phyloP scores from a whole-genome alignment of 2,113 vertebrate genomes.

The Chrysochloris asiatica region DNA sequence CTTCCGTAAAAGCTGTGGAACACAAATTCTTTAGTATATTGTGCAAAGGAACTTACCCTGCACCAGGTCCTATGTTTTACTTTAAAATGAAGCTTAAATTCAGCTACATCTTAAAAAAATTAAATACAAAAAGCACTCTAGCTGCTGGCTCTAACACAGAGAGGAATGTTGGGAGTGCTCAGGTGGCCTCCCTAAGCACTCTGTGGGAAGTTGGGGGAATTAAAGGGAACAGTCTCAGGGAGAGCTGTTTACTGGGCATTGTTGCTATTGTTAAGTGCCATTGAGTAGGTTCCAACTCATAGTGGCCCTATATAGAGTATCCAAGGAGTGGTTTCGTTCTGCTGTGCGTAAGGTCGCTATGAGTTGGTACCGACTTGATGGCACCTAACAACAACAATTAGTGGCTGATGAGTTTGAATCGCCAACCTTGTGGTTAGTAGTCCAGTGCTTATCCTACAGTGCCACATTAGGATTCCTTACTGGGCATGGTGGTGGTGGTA shows the following conservation, averaged over 20 bases:
- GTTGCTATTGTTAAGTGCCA: too few species aligned
- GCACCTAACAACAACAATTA: too few species aligned
- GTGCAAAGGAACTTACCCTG: not conserved
- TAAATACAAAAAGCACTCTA: not conserved
- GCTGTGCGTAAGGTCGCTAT: too few species aligned
- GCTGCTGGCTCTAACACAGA: not conserved
- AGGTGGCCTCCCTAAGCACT: not conserved
- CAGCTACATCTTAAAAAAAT: not conserved
- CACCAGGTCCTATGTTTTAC: not conserved
- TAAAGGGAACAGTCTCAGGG: not conserved
- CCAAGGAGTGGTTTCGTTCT: too few species aligned
- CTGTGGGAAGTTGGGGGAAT: not conserved
- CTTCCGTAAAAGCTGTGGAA: not conserved
- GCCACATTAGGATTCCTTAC: too few species aligned
- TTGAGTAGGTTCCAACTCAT: too few species aligned
- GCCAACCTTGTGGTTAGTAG: too few species aligned
- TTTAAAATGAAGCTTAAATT: not conserved
- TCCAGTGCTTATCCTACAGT: too few species aligned
- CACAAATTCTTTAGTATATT: conserved; percentile 15
- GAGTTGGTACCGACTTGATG: too few species aligned
- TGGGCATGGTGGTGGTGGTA: too few species aligned
- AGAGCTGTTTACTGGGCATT: not conserved
- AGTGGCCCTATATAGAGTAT: too few species aligned
- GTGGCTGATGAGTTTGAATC: too few species aligned
- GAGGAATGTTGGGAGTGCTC: not conserved